These are phyloP conservation scores for Sebastolobus alascanus DNA, from an alignment of 2,797 vertebrate species.

Conservation along the genomic window DNA sequence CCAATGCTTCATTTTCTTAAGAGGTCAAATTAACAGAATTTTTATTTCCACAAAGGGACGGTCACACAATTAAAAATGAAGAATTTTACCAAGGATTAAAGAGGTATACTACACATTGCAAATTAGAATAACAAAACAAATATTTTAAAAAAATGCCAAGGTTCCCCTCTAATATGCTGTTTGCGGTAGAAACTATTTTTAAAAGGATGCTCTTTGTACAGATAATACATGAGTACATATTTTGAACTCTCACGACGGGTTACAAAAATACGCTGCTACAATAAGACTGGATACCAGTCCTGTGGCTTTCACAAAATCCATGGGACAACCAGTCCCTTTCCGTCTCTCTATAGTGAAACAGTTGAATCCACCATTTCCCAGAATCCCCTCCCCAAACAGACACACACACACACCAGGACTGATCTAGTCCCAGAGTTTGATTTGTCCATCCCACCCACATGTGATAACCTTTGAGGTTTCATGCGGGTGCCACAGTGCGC, in stretches of 20 bases:
- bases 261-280: constrained; percentile 66
- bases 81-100: constrained; percentile 19
- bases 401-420: not conserved
- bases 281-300: constrained; percentile 87
- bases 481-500: constrained; percentile 97
- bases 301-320: constrained; percentile 51
- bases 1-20: not conserved
- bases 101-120: constrained; percentile 13
- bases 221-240: constrained; percentile 45
- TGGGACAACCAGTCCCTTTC: constrained; percentile 4
- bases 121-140: constrained; percentile 48
- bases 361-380: constrained; percentile 11
- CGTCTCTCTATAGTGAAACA: not conserved
- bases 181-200: constrained; percentile 27
- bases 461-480: constrained; percentile 99
- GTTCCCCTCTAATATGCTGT: not conserved
- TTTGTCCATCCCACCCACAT: constrained; percentile 97
- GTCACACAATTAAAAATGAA: constrained; percentile 36
- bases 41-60: constrained; percentile 76
- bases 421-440: constrained; percentile 96
- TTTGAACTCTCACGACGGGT: constrained; percentile 20
- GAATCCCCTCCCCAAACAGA: not conserved
- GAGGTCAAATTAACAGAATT: constrained; percentile 63
- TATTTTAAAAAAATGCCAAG: constrained; percentile 19
- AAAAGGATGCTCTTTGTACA: constrained; percentile 52